These are phyloP conservation scores for Microctenopoma stevenorrisi DNA, from an alignment of 2,797 vertebrate genomes.

Conservation along the genomic window DNA sequence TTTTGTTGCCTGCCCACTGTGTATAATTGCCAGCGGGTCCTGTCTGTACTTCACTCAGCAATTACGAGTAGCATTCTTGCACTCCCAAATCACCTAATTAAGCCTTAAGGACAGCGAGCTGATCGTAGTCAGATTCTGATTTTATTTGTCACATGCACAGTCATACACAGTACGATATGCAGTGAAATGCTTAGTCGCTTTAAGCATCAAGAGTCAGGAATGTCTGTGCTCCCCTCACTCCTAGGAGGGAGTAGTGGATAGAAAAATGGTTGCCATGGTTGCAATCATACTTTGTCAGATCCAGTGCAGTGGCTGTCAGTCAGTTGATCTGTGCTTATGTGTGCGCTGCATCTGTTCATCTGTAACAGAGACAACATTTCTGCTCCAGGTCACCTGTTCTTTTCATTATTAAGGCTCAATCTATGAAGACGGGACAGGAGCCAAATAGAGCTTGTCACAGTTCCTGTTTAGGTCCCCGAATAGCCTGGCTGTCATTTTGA, in stretches of 20 bases:
- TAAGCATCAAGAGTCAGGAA: slow-evolving; percentile 60
- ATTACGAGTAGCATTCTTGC: slow-evolving; percentile 74
- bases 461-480: slow-evolving; percentile 52
- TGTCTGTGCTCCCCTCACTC: slow-evolving; percentile 47
- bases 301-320: slow-evolving; percentile 63
- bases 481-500: slow-evolving; percentile 73
- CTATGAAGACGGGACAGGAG: slow-evolving; percentile 43
- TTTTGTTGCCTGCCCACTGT: slow-evolving; percentile 74
- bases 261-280: slow-evolving; percentile 66
- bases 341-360: slow-evolving; percentile 48
- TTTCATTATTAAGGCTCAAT: slow-evolving; percentile 61
- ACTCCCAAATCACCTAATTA: slow-evolving; percentile 77
- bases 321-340: slow-evolving; percentile 34
- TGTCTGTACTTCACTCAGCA: slow-evolving; percentile 69
- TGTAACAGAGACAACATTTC: slow-evolving; percentile 59
- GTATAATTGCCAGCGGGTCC: slow-evolving; percentile 73
- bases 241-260: slow-evolving; percentile 49
- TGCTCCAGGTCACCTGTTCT: slow-evolving; percentile 60
- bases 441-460: slow-evolving; percentile 66
- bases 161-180: too few relatives aligned
- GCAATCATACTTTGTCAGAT: slow-evolving; percentile 69
- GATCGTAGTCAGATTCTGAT: slow-evolving; percentile 30
- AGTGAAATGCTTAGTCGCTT: slow-evolving; percentile 15
- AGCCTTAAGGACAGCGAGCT: slow-evolving; percentile 74
- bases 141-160: too few relatives aligned